These are phyloP conservation scores for Aricia artaxerxes DNA, from an alignment of 2,888 invertebrate genomes.

Conservation along the genomic window DNA sequence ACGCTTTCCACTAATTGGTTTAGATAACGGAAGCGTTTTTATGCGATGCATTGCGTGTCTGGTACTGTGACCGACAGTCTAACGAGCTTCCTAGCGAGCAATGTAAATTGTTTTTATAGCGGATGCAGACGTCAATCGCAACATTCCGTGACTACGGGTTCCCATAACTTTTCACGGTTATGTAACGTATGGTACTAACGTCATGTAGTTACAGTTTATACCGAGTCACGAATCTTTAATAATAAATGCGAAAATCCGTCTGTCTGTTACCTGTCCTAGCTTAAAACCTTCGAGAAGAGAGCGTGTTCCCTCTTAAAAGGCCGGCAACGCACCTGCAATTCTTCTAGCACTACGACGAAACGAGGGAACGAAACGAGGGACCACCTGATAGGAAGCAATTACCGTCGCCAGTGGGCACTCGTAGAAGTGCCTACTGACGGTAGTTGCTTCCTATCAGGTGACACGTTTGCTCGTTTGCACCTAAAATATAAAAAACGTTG, in stretches of 20 bases:
- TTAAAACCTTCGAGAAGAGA: too few relatives aligned
- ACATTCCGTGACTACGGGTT: slow-evolving; percentile 1
- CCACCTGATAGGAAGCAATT: too few relatives aligned
- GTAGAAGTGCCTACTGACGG: too few relatives aligned
- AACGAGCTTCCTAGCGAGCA: slow-evolving; percentile 19
- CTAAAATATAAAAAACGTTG: too few relatives aligned
- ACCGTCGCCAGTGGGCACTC: too few relatives aligned
- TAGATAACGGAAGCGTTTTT: slow-evolving; percentile 52
- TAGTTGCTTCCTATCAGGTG: too few relatives aligned
- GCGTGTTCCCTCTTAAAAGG: too few relatives aligned
- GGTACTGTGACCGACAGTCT: slow-evolving; percentile 6
- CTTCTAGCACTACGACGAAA: too few relatives aligned
- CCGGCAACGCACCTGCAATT: too few relatives aligned
- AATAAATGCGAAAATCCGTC: neutral
- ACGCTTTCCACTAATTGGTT: slow-evolving; percentile 47
- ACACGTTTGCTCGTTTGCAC: too few relatives aligned
- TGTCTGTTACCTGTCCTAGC: neutral
- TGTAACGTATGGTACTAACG: neutral
- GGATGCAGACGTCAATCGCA: neutral
- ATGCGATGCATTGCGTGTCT: slow-evolving; percentile 7
- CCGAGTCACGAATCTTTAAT: neutral
- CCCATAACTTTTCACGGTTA: slow-evolving; percentile 18
- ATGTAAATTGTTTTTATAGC: slow-evolving; percentile 26
- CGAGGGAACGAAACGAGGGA: too few relatives aligned
- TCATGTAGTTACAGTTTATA: neutral